Percentiles rank a stretch among this genome's conserved stretches.
Evolutionary conservation across 1,140 invertebrate species (phyloP).

Genomic region (Ericerus pela): DNA sequence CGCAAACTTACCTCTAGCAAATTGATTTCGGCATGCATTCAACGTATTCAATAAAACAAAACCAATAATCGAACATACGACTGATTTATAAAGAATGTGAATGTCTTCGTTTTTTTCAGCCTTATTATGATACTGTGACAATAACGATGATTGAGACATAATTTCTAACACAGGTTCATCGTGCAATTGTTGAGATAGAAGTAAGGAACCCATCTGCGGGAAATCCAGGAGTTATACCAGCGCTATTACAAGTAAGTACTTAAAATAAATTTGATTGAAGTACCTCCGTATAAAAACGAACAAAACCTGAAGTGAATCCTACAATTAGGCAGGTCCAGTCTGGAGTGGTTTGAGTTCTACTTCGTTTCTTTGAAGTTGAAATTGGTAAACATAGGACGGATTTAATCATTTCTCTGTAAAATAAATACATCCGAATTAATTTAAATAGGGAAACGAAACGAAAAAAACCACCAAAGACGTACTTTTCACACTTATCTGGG

Average conservation of each 20-base stretch:
- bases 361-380: conserved; percentile 50
- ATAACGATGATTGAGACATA: conserved; percentile 60
- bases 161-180: conserved; percentile 61
- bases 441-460: not conserved
- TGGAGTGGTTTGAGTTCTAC: conserved; percentile 44
- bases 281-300: conserved; percentile 78
- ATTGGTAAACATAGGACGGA: conserved; percentile 43
- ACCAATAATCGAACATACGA: conserved; percentile 67
- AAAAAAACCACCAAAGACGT: conserved; percentile 18
- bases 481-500: conserved; percentile 31
- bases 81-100: conserved; percentile 57
- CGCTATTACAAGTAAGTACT: not conserved
- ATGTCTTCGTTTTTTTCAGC: conserved; percentile 60
- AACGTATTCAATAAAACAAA: conserved; percentile 67
- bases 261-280: conserved; percentile 17
- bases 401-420: conserved; percentile 39
- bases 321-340: conserved; percentile 89
- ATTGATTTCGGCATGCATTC: conserved; percentile 58
- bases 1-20: conserved; percentile 62
- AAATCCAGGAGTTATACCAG: not conserved
- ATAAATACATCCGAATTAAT: conserved; percentile 14
- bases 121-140: conserved; percentile 38
- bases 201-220: conserved; percentile 41
- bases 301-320: conserved; percentile 67
- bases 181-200: conserved; percentile 72